phyloP scores from a whole-genome alignment of 2,888 invertebrate genomes.

The Yponomeuta malinellus region DNA sequence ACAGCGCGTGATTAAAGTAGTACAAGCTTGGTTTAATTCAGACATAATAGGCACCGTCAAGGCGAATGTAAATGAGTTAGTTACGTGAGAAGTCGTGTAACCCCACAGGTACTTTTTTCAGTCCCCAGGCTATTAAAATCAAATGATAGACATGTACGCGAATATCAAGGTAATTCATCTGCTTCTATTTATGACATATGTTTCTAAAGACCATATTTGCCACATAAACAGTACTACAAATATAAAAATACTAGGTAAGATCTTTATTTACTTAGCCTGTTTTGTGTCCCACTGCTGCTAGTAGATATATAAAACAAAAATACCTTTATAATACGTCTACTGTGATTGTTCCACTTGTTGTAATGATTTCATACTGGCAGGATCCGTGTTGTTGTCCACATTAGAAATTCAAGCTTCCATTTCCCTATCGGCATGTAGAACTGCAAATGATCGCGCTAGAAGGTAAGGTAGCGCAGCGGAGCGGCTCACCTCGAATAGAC shows the following conservation, averaged over 20 bases:
- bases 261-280: too few species aligned
- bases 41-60: conserved; percentile 19
- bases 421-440: not conserved
- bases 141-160: not conserved
- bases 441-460: conserved; percentile 5
- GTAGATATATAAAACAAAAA: too few species aligned
- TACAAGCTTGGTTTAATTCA: conserved; percentile 19
- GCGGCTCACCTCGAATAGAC: conserved; percentile 14
- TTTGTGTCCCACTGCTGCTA: too few species aligned
- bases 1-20: conserved; percentile 22
- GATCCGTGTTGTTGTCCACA: not conserved
- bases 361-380: not conserved
- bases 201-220: not conserved
- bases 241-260: not conserved
- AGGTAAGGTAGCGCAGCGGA: conserved; percentile 9
- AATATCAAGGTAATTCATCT: not conserved
- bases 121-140: not conserved
- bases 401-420: conserved; percentile 1
- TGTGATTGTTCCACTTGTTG: not conserved
- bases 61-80: conserved; percentile 19
- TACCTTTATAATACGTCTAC: not conserved
- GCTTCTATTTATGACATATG: not conserved
- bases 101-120: not conserved
- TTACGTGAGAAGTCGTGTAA: not conserved
- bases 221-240: not conserved